phyloP scores from a whole-genome alignment of 2,113 vertebrate genomes.

The Microcebus murinus region DNA sequence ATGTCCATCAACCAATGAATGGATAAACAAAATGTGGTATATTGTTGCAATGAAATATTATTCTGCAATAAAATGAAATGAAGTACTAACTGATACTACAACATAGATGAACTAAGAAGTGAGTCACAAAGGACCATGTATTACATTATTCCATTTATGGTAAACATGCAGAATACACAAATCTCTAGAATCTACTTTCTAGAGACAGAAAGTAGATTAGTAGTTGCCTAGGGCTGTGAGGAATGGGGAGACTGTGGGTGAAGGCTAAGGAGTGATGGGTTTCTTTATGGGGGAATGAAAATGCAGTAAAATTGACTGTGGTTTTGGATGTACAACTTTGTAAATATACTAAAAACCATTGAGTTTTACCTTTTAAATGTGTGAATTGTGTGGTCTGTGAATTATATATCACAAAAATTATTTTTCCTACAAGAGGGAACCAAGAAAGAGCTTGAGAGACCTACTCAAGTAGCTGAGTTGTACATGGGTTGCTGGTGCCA shows the following conservation, averaged over 20 bases:
- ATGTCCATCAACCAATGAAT: neutral
- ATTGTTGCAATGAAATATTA: neutral
- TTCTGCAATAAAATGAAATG: conserved; percentile 35
- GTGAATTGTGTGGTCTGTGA: neutral
- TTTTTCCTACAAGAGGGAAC: neutral
- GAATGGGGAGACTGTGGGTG: neutral
- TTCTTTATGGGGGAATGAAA: conserved; percentile 12
- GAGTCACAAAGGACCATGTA: neutral
- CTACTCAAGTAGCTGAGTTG: neutral
- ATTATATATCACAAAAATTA: neutral
- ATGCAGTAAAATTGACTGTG: neutral
- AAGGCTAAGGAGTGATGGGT: neutral
- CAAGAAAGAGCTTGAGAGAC: neutral
- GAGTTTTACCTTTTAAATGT: neutral
- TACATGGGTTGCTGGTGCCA: neutral
- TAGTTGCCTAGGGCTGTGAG: neutral
- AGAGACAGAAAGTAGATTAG: neutral
- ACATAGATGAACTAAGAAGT: conserved; percentile 28
- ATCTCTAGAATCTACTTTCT: neutral
- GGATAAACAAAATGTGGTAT: neutral
- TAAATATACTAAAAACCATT: neutral
- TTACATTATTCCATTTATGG: neutral
- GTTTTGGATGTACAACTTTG: conserved; percentile 2
- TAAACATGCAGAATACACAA: neutral
- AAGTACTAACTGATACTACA: neutral